Conservation (phyloP, 2,888 invertebrate species). For the Thymelicus acteon region DNA sequence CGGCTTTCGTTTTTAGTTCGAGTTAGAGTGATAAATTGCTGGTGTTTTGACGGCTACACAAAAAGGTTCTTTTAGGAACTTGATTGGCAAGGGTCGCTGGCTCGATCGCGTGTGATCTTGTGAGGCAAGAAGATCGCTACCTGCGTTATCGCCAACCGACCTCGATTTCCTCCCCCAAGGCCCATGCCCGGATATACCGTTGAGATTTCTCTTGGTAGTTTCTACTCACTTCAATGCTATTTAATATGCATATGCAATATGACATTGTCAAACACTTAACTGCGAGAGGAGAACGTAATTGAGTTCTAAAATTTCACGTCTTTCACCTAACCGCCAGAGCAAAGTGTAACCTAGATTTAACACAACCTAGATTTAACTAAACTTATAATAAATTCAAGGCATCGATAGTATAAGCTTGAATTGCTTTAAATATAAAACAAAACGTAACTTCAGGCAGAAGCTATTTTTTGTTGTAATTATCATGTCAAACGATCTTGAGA, state of each 20-base stretch:
- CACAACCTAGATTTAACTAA: background rate
- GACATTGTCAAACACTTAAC: conserved; percentile 1
- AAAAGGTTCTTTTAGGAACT: conserved; percentile 31
- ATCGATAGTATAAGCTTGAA: conserved; percentile 5
- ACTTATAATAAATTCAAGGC: background rate
- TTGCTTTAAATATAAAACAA: conserved; percentile 33
- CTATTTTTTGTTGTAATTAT: conserved; percentile 47
- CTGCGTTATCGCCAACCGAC: conserved; percentile 58
- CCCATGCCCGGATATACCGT: conserved; percentile 66
- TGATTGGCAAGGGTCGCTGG: conserved; percentile 29
- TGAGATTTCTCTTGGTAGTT: conserved; percentile 74
- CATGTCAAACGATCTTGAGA: conserved; percentile 53
- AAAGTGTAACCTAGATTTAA: conserved; percentile 50
- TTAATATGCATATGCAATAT: conserved; percentile 49
- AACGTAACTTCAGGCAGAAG: conserved; percentile 33
- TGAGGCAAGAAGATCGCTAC: conserved; percentile 50
- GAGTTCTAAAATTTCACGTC: conserved; percentile 2
- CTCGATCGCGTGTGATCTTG: conserved; percentile 31
- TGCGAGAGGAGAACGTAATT: background rate
- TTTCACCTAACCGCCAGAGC: conserved; percentile 43
- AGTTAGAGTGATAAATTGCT: conserved; percentile 32
- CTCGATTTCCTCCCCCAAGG: conserved; percentile 69
- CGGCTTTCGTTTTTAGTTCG: conserved; percentile 64
- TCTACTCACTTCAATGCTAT: conserved; percentile 63
- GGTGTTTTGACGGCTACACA: conserved; percentile 37